Percentiles rank a stretch among this genome's conserved stretches.
phyloP scores from a whole-genome alignment of 2,888 invertebrate genomes.

The Drosophila subsilvestris region DNA sequence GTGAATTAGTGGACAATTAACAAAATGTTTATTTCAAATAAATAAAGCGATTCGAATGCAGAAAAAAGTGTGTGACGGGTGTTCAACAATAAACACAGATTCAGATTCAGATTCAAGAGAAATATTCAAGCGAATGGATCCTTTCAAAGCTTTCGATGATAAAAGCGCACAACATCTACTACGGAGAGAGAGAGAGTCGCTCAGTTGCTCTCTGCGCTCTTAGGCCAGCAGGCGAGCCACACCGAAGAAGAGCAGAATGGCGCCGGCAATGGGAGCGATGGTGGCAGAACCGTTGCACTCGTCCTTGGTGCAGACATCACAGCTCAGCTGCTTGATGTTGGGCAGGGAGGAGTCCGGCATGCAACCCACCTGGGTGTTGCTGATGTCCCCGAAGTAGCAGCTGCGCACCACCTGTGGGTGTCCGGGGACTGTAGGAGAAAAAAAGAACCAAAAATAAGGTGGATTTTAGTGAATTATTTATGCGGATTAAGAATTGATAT shows the following conservation, averaged over 20 bases:
- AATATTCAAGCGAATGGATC: conserved; percentile 16
- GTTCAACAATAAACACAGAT: conserved; percentile 31
- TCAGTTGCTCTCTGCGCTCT: not conserved
- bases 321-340: conserved; percentile 75
- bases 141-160: not conserved
- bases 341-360: conserved; percentile 73
- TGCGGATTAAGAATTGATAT: not conserved
- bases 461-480: not conserved
- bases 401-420: conserved; percentile 60
- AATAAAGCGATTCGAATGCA: conserved; percentile 30
- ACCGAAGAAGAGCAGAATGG: conserved; percentile 76
- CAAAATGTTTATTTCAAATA: conserved; percentile 1
- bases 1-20: conserved; percentile 13
- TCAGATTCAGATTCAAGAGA: not conserved
- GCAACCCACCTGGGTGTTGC: conserved; percentile 75
- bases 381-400: conserved; percentile 81
- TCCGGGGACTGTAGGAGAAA: conserved; percentile 57
- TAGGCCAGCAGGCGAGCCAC: conserved; percentile 74
- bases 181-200: not conserved
- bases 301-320: conserved; percentile 79
- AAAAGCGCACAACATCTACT: conserved; percentile 9
- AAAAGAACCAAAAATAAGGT: not conserved
- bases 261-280: conserved; percentile 70
- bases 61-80: conserved; percentile 8
- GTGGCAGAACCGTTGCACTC: conserved; percentile 79